Evolutionary conservation across 2,113 vertebrate species (phyloP).

Genomic region (Orthonyx spaldingii): DNA sequence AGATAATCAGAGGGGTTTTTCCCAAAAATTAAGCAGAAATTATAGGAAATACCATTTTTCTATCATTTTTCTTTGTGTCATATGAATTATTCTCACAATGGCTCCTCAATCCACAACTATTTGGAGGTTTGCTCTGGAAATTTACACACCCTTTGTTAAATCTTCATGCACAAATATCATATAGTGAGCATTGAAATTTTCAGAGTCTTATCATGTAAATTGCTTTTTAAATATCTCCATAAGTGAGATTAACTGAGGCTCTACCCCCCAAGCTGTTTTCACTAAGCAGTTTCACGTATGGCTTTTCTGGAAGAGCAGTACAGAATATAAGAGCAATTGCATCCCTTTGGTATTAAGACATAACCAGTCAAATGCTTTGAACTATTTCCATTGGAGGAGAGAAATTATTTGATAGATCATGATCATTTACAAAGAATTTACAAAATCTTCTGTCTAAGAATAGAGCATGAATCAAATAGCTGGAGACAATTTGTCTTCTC

Average conservation of each 20-base stretch:
- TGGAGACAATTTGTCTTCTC: background rate
- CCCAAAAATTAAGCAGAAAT: background rate
- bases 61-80: background rate
- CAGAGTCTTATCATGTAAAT: background rate
- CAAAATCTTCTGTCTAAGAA: background rate
- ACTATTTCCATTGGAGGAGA: background rate
- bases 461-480: background rate
- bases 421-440: constrained; percentile 2
- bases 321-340: background rate
- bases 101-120: background rate
- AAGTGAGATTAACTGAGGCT: background rate
- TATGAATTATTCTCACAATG: background rate
- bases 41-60: background rate
- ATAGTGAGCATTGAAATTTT: background rate
- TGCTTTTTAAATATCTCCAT: background rate
- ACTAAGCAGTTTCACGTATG: background rate
- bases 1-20: background rate
- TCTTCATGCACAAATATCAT: background rate
- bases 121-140: background rate
- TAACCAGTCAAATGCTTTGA: background rate
- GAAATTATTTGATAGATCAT: background rate
- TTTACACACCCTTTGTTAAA: background rate
- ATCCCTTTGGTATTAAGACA: background rate
- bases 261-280: background rate
- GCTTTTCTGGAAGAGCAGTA: background rate